Evolutionary conservation across 2,797 vertebrate genomes (phyloP).

Genomic region (Scarus forsteni): DNA sequence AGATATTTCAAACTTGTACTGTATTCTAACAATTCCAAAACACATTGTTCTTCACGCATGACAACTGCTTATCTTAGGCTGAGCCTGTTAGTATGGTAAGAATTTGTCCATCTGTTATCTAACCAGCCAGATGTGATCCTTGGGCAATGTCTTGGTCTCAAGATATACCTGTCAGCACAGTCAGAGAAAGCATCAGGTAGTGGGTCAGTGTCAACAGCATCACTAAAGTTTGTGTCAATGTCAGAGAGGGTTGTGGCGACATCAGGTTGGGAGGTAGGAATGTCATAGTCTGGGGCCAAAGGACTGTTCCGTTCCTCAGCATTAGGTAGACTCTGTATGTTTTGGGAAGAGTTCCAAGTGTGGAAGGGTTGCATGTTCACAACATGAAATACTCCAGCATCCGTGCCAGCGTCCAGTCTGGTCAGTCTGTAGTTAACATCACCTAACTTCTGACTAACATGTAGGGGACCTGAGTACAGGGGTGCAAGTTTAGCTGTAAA

Average conservation of each 20-base stretch:
- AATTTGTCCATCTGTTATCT: neutral
- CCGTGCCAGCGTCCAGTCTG: neutral
- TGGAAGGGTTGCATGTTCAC: neutral
- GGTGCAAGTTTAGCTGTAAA: neutral
- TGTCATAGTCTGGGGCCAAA: neutral
- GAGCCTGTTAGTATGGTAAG: neutral
- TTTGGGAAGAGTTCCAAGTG: neutral
- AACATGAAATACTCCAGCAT: neutral
- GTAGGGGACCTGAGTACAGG: neutral
- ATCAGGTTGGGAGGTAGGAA: neutral
- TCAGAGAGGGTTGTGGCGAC: neutral
- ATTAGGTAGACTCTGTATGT: neutral
- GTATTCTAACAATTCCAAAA: too few relatives aligned
- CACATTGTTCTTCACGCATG: too few relatives aligned
- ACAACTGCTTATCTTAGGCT: neutral
- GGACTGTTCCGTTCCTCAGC: too few relatives aligned
- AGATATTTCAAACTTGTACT: too few relatives aligned
- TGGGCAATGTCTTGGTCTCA: neutral
- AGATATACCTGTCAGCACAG: neutral
- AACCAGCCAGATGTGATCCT: neutral
- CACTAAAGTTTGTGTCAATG: neutral
- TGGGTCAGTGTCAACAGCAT: neutral
- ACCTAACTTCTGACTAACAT: neutral
- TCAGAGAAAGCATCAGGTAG: neutral
- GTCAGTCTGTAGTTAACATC: neutral